Evolutionary conservation across 2,888 invertebrate genomes (phyloP).

Genomic region (Pandemis corylana): DNA sequence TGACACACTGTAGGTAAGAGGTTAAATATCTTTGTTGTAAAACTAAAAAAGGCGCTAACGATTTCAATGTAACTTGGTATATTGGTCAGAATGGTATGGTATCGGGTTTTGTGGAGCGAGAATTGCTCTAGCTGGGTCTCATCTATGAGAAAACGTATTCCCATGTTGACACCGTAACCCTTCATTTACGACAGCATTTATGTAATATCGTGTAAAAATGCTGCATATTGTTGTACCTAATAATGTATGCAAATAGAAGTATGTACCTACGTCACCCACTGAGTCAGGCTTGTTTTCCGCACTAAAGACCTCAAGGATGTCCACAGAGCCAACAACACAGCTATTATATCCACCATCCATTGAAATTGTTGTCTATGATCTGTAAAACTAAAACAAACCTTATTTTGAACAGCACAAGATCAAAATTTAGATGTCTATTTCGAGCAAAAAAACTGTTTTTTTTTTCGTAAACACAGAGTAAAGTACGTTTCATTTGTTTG

Average conservation of each 20-base stretch:
- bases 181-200: not conserved
- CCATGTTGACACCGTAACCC: not conserved
- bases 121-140: no score
- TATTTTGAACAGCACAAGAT: not conserved
- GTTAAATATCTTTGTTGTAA: no score
- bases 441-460: not conserved
- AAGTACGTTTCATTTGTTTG: not conserved
- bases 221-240: slow-evolving; percentile 11
- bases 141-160: no score
- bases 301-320: slow-evolving; percentile 62
- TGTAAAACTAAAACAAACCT: slow-evolving; percentile 6
- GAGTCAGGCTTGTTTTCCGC: slow-evolving; percentile 56
- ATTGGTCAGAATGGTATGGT: no score
- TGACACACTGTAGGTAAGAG: no score
- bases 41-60: no score
- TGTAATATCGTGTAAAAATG: not conserved
- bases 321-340: slow-evolving; percentile 30
- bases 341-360: slow-evolving; percentile 41
- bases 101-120: no score
- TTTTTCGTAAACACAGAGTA: slow-evolving; percentile 1
- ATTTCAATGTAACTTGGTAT: no score
- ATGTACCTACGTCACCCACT: slow-evolving; percentile 27
- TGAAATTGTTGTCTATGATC: slow-evolving; percentile 10
- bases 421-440: not conserved
- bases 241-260: slow-evolving; percentile 30